Evolutionary conservation across 2,888 invertebrate species (phyloP), one percentile per base, ranked within the genome.

Genomic region (Carpatolechia fugitivella): DNA sequence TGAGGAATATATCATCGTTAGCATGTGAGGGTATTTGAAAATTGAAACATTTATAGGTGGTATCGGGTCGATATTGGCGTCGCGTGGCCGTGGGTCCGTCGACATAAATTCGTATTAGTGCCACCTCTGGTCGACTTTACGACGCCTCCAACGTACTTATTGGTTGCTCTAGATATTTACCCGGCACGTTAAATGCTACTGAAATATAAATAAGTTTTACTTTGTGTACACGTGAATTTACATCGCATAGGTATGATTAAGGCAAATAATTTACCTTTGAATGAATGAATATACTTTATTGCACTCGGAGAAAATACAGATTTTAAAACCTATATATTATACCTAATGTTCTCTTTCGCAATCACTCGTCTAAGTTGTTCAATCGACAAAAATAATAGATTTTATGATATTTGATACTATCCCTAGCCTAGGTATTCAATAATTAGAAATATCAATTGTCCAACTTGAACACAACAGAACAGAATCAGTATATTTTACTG

Each of bases 101-200:
- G 87, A 87, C 86, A 85, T 89, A 88, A 89, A 90, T 88, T 82
- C 80, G 85, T 77, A 89, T 90, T 88, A 89, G 81, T 85, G 89
- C 85, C 88, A 85, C 80, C 85, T 85, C 81, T 80, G 82, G 85
- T 83, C 88, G 85, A 83, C 84, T 89, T 88, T 88, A 86, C 87
- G 85, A 80, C 77, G 81, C 78, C 80, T 80, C 79, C 77, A 71
- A 66, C 74, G 78, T 81, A 82, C 85, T 86, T 86, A 87, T 82
- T 83, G 82, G 78, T 63, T 69, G 72, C 72, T 76, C 74, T 78
- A 76, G 78, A 74, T 82, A 82, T 79, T 78, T 79, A 72, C 73
- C 69, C 70, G 62, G 65, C 75, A 69, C 72, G 65, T 72, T 78
- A 78, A 80, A 79, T 77, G 72, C 77, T 78, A 50, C 29, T n/a